phyloP scores from a whole-genome alignment of 92 coral and sea anemone species.

The Palythoa heliodiscus region DNA sequence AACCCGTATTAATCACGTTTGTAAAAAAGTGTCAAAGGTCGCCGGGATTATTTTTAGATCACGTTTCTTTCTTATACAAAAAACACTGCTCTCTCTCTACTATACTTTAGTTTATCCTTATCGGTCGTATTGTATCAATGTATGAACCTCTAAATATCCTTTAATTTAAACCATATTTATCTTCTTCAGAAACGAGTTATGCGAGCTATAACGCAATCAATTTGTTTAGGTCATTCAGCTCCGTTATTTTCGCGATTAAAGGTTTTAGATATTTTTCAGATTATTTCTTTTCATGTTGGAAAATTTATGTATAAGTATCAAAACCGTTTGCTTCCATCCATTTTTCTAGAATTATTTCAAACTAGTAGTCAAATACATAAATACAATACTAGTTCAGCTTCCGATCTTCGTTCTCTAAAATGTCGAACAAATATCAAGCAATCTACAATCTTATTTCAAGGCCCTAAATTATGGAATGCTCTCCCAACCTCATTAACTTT shows the following conservation, averaged over 20 bases:
- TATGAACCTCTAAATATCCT: neutral
- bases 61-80: no score
- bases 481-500: no score
- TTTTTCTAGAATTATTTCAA: no score
- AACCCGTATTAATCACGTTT: neutral
- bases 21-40: no score
- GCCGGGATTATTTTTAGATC: no score
- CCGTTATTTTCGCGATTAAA: neutral
- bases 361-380: neutral
- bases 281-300: neutral
- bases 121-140: neutral
- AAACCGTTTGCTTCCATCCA: no score
- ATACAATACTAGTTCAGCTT: slow-evolving; percentile 1
- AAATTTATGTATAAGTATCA: no score
- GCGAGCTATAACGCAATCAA: neutral
- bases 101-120: no score
- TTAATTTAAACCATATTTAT: neutral
- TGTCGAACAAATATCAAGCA: slow-evolving; percentile 8
- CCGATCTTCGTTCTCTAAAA: neutral
- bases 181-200: neutral
- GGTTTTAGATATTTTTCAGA: neutral
- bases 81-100: neutral
- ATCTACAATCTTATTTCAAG: no score
- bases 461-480: neutral
- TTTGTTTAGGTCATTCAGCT: slow-evolving; percentile 3